Evolutionary conservation across 2,113 vertebrate genomes (phyloP).

Genomic region (Hyperopisus bebe): DNA sequence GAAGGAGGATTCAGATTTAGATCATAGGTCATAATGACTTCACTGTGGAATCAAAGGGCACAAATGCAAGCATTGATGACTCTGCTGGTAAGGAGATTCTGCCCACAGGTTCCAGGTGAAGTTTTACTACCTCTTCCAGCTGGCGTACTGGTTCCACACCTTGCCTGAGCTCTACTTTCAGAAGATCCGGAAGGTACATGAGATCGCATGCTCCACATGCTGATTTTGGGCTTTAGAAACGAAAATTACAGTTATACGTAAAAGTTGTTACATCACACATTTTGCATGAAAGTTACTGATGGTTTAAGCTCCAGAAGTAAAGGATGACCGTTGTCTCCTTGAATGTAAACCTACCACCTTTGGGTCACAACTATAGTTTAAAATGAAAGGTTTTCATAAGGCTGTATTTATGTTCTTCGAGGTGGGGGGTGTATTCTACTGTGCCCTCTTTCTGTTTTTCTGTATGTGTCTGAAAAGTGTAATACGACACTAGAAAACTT

Average conservation of each 20-base stretch:
- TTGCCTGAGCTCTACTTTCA: constrained; percentile 96
- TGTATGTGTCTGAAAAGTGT: neutral
- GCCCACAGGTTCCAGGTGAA: constrained; percentile 89
- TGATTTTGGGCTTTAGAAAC: neutral
- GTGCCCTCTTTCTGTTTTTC: neutral
- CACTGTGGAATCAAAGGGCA: neutral
- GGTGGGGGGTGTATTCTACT: neutral
- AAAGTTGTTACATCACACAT: neutral
- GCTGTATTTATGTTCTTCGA: neutral
- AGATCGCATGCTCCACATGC: neutral
- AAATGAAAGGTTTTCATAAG: neutral
- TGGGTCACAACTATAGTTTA: neutral
- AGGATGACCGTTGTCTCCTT: neutral
- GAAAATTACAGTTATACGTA: neutral
- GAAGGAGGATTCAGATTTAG: neutral
- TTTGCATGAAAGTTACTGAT: neutral
- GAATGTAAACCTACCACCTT: neutral
- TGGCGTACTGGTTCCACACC: constrained; percentile 94
- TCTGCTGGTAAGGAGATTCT: neutral
- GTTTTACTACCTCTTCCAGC: constrained; percentile 94
- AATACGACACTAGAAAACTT: neutral
- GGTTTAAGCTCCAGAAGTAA: neutral
- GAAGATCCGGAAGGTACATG: constrained; percentile 93
- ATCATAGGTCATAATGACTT: neutral
- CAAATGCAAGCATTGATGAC: neutral